Base-by-base conservation (phyloP, 2,888 invertebrate genomes). In the Tricholauxania praeusta region DNA sequence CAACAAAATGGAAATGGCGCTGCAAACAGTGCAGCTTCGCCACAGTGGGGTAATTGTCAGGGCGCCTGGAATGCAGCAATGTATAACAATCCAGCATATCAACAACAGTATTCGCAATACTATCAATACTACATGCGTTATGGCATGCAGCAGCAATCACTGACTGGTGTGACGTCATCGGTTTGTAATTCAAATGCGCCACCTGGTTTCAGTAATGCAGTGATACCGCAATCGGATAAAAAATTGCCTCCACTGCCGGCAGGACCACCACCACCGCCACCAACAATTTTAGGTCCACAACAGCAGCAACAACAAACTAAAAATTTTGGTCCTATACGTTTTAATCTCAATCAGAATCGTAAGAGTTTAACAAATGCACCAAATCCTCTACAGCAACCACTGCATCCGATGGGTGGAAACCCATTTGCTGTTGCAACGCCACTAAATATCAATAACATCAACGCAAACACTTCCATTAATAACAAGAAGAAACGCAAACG, bases 401-500 rank as follows among this genome's bases (percentile, higher is more conserved):
- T 79, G 0, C 77, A 76, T 39, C 10, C 10, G 10, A 10, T 53
- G 5, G 73, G 70, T 55, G 28, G 72, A 4, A 79, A 78, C 1
- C 70, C 70, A 3, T 70, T 70, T 47, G 47, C 62, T 28, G n/a
- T 48, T 14, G 22, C 65, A 8, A 22, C 71, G 12, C 47, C 64
- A n/a, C 14, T 63, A 17, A 22, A 32, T 74, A 73, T 78, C 5
- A 78, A 67, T 63, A 73, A 60, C 47, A 74, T 53, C 48, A 78
- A 53, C 47, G 62, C 32, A 7, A 63, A n/a, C 15, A 62, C 10
- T 77, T 76, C 73, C 47, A 60, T 71, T 5, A 79, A 77, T 1
- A 94, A 93, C 88, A 94, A 94, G 84, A 91, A 93, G 69, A 94
- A 93, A 87, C 91, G 92, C 76, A 93, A 92, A 81, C 91, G 91